Evolutionary conservation across 2,113 vertebrate species (phyloP).

Genomic region (Epinephelus fuscoguttatus): DNA sequence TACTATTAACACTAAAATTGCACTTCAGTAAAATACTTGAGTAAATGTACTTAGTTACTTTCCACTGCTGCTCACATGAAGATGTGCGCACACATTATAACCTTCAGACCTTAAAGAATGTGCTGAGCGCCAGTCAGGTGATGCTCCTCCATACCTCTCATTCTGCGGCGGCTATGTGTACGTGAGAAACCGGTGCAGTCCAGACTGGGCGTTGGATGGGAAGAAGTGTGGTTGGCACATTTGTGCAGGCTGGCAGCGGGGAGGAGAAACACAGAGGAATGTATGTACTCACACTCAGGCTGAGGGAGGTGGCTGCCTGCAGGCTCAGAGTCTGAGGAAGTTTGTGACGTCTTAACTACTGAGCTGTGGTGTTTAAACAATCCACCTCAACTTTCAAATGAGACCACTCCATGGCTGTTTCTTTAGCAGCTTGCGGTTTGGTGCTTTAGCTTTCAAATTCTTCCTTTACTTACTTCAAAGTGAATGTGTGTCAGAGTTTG

Average conservation of each 20-base stretch:
- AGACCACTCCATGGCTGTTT: background rate
- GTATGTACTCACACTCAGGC: constrained; percentile 31
- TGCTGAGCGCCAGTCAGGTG: constrained; percentile 23
- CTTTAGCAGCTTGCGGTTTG: background rate
- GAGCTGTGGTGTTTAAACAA: background rate
- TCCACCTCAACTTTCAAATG: background rate
- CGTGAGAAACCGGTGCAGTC: constrained; percentile 1
- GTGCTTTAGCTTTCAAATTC: background rate
- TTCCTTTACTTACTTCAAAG: background rate
- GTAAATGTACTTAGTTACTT: background rate
- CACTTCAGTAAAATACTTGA: background rate
- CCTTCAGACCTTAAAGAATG: constrained; percentile 31
- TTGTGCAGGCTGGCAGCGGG: constrained; percentile 10
- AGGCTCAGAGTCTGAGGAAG: background rate
- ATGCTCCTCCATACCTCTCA: background rate
- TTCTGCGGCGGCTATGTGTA: background rate
- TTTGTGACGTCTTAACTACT: constrained; percentile 1
- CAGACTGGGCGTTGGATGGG: constrained; percentile 35
- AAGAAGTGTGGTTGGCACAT: constrained; percentile 36
- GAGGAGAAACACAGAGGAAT: constrained; percentile 53
- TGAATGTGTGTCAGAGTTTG: background rate
- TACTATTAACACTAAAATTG: too few relatives aligned
- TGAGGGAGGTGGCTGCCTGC: constrained; percentile 33
- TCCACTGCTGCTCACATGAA: background rate
- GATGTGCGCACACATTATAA: background rate